These are phyloP conservation scores for Python bivittatus DNA, from an alignment of 2,113 vertebrate species.

Conservation along the genomic window DNA sequence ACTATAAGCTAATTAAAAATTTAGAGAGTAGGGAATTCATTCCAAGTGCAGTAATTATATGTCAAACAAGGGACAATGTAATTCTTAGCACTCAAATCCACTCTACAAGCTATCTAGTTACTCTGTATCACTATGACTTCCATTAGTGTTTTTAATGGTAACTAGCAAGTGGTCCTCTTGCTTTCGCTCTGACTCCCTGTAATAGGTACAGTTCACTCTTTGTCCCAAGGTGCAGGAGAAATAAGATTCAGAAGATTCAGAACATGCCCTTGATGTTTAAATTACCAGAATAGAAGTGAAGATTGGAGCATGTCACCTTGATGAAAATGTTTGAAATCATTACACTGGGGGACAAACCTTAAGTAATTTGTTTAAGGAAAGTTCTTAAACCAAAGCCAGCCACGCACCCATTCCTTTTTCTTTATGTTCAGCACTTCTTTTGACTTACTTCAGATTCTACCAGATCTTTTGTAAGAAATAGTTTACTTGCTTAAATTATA, in stretches of 20 bases:
- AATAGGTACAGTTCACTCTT: conserved; percentile 39
- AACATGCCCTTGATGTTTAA: not conserved
- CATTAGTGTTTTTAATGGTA: conserved; percentile 80
- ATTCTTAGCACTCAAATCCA: conserved; percentile 82
- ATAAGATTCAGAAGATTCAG: fast-evolving
- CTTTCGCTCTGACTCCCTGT: conserved; percentile 73
- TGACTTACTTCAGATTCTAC: not conserved
- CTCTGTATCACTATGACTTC: conserved; percentile 79
- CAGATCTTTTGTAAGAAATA: not conserved
- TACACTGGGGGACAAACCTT: not conserved
- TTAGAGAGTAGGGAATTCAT: conserved; percentile 73
- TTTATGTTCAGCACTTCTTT: not conserved
- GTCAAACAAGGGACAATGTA: conserved; percentile 69
- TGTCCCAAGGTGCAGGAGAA: conserved; percentile 39
- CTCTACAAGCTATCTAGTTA: conserved; percentile 77
- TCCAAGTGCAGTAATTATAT: conserved; percentile 79
- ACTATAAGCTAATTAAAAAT: conserved; percentile 80
- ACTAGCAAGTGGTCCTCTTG: conserved; percentile 74
- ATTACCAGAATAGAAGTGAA: not conserved
- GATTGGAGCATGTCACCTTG: not conserved
- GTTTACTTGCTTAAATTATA: not conserved
- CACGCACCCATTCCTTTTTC: not conserved
- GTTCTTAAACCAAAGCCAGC: conserved; percentile 23
- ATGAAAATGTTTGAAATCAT: not conserved
- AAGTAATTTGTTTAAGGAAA: not conserved